These are phyloP conservation scores for Cryptoprocta ferox DNA, from an alignment of 2,797 vertebrate species.

Conservation along the genomic window DNA sequence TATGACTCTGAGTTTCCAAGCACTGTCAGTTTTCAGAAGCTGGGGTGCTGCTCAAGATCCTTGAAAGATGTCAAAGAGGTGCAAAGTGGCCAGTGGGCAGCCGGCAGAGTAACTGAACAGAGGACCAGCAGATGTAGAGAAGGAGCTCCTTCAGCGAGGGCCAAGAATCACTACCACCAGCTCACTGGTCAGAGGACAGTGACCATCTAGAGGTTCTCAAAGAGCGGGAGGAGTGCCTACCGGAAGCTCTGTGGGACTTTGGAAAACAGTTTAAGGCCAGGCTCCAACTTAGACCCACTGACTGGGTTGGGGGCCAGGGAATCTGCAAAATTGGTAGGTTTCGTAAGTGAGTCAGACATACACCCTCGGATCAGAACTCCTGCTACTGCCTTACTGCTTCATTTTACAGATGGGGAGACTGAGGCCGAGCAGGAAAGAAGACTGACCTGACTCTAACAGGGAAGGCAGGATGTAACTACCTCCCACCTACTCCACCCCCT, in stretches of 20 bases:
- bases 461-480: neutral
- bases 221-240: neutral
- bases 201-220: neutral
- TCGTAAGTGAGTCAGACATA: neutral
- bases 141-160: neutral
- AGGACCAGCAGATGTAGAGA: neutral
- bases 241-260: neutral
- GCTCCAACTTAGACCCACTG: neutral
- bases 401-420: neutral
- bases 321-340: neutral
- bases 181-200: neutral
- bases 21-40: neutral
- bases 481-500: neutral
- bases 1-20: slow-evolving; percentile 37
- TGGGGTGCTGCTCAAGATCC: neutral
- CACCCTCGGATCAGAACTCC: neutral
- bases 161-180: neutral
- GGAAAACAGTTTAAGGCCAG: neutral
- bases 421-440: neutral
- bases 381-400: neutral
- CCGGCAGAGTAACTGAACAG: neutral
- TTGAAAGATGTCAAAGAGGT: neutral
- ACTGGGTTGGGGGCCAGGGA: neutral
- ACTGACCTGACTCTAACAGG: neutral
- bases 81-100: neutral